Evolutionary conservation across 2,888 invertebrate genomes (phyloP), one percentile per base, ranked within the genome.

Genomic region (Pterostichus madidus): DNA sequence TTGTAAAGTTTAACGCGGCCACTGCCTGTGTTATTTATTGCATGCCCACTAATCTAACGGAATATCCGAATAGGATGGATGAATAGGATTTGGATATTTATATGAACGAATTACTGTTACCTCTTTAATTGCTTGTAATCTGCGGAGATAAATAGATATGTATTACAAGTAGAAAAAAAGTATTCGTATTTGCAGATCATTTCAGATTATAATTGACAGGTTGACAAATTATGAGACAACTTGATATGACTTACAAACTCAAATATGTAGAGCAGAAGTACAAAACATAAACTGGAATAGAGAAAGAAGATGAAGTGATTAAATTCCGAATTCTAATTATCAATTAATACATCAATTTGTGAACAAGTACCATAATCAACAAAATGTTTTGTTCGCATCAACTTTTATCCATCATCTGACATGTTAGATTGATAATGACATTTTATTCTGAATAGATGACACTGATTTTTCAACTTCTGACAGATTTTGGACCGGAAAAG

Each of bases 341-440:
- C 5, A 64, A 64, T 44, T 4, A 13, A 64, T 39, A 35, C 35
- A n/a, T 64, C 64, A 15, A 35, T 61, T 31, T 8, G 7, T 11
- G 11, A 31, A 61, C 61, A 61, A 64, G 35, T 39, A 8, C 39
- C 17, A 5, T 44, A 17, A 39, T 44, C 44, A 71, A 71, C 68
- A 17, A 44, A 71, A 71, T 71, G 44, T 71, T 68, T 71, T 71
- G 68, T 35, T 35, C 44, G 7, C 46, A 44, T 31, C 73, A 73
- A 75, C 10, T 75, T 35, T 32, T 24, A 32, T 77, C 35, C 77
- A 32, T 35, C 15, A 32, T 17, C 17, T 39, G 77, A 77, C 77
- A 11, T 77, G 53, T 77, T 77, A 79, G 68, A 68, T 68, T 79
- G 79, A 79, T 79, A 79, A 79, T 68, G 64, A 79, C 79, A 79